Conservation (phyloP, 2,113 vertebrate genomes). For the Neogale vison region DNA sequence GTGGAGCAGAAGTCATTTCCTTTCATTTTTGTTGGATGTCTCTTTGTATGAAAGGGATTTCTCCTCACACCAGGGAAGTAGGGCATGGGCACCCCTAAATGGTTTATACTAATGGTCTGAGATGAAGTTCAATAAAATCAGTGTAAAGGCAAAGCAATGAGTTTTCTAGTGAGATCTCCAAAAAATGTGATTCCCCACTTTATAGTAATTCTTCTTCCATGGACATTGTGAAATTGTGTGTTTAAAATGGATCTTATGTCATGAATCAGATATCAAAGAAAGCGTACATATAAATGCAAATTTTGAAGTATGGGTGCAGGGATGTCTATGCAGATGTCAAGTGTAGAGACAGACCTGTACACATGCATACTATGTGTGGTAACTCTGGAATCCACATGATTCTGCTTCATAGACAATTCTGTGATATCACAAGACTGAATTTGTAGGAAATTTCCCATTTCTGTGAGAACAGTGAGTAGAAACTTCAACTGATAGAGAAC, state of each 20-base stretch:
- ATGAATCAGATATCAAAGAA: not conserved
- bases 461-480: slow-evolving; percentile 2
- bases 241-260: not conserved
- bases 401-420: not conserved
- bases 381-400: not conserved
- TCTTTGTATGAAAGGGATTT: not conserved
- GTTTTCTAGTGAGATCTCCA: not conserved
- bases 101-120: not conserved
- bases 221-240: not conserved
- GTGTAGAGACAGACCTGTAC: not conserved
- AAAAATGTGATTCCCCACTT: not conserved
- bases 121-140: not conserved
- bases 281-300: not conserved
- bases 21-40: not conserved
- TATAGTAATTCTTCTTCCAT: not conserved
- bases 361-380: not conserved
- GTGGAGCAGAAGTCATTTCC: not conserved
- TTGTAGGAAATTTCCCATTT: not conserved
- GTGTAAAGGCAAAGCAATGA: not conserved
- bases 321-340: not conserved
- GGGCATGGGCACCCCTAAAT: not conserved
- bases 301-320: not conserved
- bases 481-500: not conserved
- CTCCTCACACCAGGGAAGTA: not conserved
- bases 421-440: not conserved